Conservation (phyloP, 2,113 vertebrate species). For the Mustelus asterias region DNA sequence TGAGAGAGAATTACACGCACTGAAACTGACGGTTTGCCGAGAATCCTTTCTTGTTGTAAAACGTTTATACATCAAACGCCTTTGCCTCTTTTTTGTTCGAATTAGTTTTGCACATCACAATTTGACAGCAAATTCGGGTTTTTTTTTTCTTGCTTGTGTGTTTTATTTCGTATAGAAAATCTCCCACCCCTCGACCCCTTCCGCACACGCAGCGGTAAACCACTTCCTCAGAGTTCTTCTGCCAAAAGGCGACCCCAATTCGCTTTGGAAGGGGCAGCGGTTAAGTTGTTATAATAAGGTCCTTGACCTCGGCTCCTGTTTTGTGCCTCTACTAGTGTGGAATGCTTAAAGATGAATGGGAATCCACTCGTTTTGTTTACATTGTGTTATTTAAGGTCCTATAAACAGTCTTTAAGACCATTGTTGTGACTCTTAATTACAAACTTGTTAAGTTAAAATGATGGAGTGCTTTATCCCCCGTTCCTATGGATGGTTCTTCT, state of each 20-base stretch:
- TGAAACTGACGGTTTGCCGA: neutral
- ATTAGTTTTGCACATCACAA: constrained; percentile 2
- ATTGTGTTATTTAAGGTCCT: constrained; percentile 31
- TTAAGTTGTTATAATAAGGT: constrained; percentile 13
- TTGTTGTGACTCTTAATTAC: constrained; percentile 33
- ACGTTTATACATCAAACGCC: neutral
- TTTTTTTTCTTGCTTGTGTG: neutral
- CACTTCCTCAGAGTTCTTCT: neutral
- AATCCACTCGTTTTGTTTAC: constrained; percentile 29
- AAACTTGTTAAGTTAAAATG: constrained; percentile 30
- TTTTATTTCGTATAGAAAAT: neutral
- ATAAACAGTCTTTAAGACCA: constrained; percentile 28
- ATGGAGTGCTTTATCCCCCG: constrained; percentile 22
- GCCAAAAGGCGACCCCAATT: constrained; percentile 4
- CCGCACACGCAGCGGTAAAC: neutral
- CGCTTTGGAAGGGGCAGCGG: neutral
- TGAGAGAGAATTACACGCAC: neutral
- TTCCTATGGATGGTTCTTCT: neutral
- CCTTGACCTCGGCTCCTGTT: neutral
- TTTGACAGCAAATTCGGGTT: neutral
- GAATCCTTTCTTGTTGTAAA: neutral
- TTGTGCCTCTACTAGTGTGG: constrained; percentile 24
- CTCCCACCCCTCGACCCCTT: neutral
- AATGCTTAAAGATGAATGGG: constrained; percentile 34
- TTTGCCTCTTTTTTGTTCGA: neutral